Evolutionary conservation across 2,797 vertebrate genomes (phyloP), one percentile per base, ranked within the genome.

Genomic region (Microctenopoma lineatum): DNA sequence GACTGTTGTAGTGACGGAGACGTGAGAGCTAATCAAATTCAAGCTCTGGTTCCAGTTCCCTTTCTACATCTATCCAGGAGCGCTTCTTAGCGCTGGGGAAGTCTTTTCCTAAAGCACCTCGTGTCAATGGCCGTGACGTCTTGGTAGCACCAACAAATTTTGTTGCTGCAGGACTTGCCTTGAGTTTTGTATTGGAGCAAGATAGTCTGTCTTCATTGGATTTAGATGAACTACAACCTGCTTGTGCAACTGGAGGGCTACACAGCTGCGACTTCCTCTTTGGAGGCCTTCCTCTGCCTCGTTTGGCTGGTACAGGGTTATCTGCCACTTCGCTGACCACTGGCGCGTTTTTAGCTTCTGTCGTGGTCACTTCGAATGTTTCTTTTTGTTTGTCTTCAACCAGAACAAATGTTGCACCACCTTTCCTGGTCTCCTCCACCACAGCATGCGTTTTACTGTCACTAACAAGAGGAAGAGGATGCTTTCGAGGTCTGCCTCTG

Each of bases 41-140:
- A 0, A 77, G 1, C 0, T 91, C 90, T 0, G 56, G 80, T 9
- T 90, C 90, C 65, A 91, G 70, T 26, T 90, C 88, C 66, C 83
- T 90, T 29, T 92, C 89, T 0, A 92, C 0, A 11, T 92, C 91
- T 41, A 84, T 85, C 90, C 91, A 91, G 34, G 90, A 92, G 5
- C 83, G 88, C 62, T 79, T 90, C 81, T 93, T 93, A 1, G 84
- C 90, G 7, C 91, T 92, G 38, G 90, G 90, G 54, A 91, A 92
- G 79, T 92, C 88, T 11, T 92, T 93, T 36, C 91, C 92, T 16
- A 92, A 48, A 41, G 90, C 58, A 0, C 73, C 89, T 0, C 91
- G 80, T 0, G 92, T 93, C 25, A 89, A 47, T 1, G 87, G 92
- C 9, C 89, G 55, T 0, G 67, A 61, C 1, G 44, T 0, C 4